Evolutionary conservation across 1,140 invertebrate genomes (phyloP).

Genomic region (Drosophila santomea): DNA sequence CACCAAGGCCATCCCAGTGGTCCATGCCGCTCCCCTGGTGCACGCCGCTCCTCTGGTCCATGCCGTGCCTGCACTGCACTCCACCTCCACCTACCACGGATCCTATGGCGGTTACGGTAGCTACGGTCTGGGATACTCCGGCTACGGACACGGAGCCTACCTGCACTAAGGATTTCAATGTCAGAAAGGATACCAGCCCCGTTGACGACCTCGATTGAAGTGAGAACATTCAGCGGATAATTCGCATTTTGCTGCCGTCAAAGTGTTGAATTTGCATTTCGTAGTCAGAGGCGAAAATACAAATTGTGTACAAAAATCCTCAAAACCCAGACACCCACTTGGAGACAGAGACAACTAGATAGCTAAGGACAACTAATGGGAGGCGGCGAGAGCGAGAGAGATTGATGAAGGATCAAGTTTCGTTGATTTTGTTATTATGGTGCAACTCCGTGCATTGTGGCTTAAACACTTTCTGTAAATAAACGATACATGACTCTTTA

Average conservation of each 20-base stretch:
- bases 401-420: conserved; percentile 58
- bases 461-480: conserved; percentile 68
- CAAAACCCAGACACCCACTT: conserved; percentile 22
- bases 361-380: conserved; percentile 26
- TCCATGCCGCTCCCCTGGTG: conserved; percentile 76
- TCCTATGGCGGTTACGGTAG: conserved; percentile 50
- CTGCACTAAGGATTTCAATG: conserved; percentile 56
- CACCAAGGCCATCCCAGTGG: conserved; percentile 76
- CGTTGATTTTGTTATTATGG: conserved; percentile 57
- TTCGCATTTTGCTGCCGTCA: conserved; percentile 68
- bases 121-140: conserved; percentile 9
- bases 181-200: neutral
- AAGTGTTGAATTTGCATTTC: conserved; percentile 50
- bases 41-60: conserved; percentile 72
- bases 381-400: conserved; percentile 39
- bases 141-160: conserved; percentile 59
- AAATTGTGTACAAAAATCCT: conserved; percentile 45
- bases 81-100: conserved; percentile 77
- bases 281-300: conserved; percentile 35
- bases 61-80: conserved; percentile 75
- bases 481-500: conserved; percentile 54
- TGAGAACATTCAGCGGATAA: conserved; percentile 37
- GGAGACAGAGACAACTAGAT: conserved; percentile 49
- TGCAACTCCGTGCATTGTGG: conserved; percentile 50
- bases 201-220: conserved; percentile 51